phyloP scores from a whole-genome alignment of 2,113 vertebrate genomes.

The Spea bombifrons region DNA sequence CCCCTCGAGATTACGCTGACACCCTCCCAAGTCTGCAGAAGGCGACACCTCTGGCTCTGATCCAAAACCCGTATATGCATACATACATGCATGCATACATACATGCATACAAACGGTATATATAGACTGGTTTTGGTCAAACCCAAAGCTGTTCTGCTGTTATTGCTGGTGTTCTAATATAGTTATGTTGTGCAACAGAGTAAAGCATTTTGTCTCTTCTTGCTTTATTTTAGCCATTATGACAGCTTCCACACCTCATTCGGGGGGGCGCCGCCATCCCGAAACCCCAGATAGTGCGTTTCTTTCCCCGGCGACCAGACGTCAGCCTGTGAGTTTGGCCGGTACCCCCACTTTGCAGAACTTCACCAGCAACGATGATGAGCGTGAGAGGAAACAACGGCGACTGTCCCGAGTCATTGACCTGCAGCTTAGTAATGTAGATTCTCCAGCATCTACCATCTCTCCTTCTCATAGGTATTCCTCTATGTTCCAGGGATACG shows the following conservation, averaged over 20 bases:
- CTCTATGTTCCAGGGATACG: too few species aligned
- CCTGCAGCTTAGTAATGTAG: conserved; percentile 65
- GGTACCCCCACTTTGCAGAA: conserved; percentile 71
- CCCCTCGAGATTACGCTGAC: too few species aligned
- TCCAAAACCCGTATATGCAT: too few species aligned
- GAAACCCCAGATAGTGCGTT: conserved; percentile 37
- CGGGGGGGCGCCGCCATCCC: not conserved
- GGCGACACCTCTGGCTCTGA: too few species aligned
- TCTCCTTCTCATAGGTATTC: conserved; percentile 58
- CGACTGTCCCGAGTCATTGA: conserved; percentile 78
- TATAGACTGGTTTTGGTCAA: too few species aligned
- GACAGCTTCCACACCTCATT: conserved; percentile 41
- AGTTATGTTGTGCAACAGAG: too few species aligned
- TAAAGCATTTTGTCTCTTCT: too few species aligned
- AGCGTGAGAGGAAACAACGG: conserved; percentile 79
- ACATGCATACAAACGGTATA: too few species aligned
- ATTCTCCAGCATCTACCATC: conserved; percentile 65
- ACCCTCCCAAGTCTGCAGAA: too few species aligned
- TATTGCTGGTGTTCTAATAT: too few species aligned
- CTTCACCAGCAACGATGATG: conserved; percentile 85
- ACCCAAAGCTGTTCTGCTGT: too few species aligned
- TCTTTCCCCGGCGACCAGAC: conserved; percentile 56
- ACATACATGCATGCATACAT: too few species aligned
- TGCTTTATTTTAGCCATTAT: conserved; percentile 25
- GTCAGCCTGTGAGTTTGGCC: conserved; percentile 45